A percentile compares a stretch with the other conserved stretches of the same genome.
Evolutionary conservation across 2,113 vertebrate species (phyloP).

Genomic region (Clarias batrachus): DNA sequence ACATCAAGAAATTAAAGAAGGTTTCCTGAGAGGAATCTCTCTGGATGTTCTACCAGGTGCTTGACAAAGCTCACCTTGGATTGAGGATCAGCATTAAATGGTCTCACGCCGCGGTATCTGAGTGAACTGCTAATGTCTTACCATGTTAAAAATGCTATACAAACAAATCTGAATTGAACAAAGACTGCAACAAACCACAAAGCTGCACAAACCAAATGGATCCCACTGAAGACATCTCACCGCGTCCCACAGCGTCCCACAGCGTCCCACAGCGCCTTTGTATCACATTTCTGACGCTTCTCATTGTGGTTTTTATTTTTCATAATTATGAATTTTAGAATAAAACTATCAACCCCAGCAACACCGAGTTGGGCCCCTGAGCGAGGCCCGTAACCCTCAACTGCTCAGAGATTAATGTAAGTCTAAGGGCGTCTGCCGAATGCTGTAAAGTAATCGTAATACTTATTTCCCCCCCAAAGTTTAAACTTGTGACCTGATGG

Average conservation of each 20-base stretch:
- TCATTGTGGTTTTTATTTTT: not conserved
- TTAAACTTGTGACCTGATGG: not conserved
- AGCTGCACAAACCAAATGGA: not conserved
- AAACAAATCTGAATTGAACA: not conserved
- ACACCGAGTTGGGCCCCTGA: too few relatives aligned
- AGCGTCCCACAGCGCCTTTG: not conserved
- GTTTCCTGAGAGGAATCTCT: not conserved
- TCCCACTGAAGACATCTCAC: not conserved
- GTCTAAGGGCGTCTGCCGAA: not conserved
- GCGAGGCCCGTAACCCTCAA: too few relatives aligned
- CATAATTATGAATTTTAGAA: not conserved
- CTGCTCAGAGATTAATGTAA: too few relatives aligned
- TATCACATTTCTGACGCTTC: not conserved
- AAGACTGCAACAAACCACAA: not conserved
- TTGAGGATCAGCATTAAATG: not conserved
- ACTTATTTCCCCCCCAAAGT: not conserved
- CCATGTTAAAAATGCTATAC: too few relatives aligned
- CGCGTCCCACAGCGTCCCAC: not conserved
- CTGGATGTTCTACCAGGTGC: too few relatives aligned
- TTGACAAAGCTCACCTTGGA: not conserved
- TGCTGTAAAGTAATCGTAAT: not conserved
- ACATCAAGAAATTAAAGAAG: too few relatives aligned
- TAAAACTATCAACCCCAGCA: too few relatives aligned
- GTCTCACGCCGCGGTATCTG: too few relatives aligned
- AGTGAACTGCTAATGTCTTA: too few relatives aligned